Conservation (phyloP, 2,888 invertebrate genomes). For the Stratiomys singularior region DNA sequence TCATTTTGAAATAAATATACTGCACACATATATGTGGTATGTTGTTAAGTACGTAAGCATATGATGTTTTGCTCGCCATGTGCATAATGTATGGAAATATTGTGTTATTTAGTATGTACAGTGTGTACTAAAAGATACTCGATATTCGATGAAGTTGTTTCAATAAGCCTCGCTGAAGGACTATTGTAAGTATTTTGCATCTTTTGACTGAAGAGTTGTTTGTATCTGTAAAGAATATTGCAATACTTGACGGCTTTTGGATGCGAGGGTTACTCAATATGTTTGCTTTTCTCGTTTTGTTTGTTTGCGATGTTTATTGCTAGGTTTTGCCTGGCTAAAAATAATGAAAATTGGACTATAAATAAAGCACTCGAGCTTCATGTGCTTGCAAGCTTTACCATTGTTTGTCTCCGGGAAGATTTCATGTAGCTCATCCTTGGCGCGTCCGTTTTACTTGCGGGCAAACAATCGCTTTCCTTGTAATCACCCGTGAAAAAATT, state of each 20-base stretch:
- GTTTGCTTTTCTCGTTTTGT: neutral
- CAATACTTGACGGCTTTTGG: too few species aligned
- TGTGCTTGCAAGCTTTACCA: too few species aligned
- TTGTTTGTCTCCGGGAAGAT: too few species aligned
- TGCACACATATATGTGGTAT: neutral
- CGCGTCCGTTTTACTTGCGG: too few species aligned
- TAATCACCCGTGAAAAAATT: constrained; percentile 19
- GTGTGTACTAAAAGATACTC: constrained; percentile 1
- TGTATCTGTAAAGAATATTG: neutral
- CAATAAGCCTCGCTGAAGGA: neutral
- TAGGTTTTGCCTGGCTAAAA: too few species aligned
- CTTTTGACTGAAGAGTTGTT: constrained; percentile 6
- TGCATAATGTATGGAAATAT: neutral
- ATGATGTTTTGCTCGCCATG: neutral
- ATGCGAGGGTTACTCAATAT: neutral
- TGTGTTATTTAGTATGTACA: neutral
- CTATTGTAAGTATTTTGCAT: constrained; percentile 6
- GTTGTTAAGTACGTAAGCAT: too few species aligned
- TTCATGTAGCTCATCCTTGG: too few species aligned
- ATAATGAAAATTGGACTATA: too few species aligned
- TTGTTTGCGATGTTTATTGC: neutral
- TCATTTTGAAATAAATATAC: constrained; percentile 11
- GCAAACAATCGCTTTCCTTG: too few species aligned
- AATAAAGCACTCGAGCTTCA: too few species aligned
- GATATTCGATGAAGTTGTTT: constrained; percentile 1